Base-by-base conservation (phyloP, 1,140 invertebrate genomes). In the Trichogramma pretiosum region DNA sequence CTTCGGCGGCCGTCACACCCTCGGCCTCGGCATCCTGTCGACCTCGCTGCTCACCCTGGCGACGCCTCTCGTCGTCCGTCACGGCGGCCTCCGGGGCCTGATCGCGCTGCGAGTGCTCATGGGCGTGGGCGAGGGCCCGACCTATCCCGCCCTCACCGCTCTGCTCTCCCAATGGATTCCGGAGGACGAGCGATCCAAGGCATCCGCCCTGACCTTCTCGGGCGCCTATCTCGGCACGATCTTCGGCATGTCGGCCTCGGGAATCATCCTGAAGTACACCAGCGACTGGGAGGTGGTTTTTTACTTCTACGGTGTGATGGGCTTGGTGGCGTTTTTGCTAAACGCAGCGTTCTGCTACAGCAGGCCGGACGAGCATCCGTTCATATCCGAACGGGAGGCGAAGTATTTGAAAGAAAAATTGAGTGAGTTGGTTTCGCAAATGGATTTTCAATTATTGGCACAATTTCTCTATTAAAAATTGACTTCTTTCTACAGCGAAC, bases 221-320 rank as follows among this genome's bases (percentile, higher is more conserved):
- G 35, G 35, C 5, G 14, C 35, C 7, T n/a, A 8, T 7, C 5
- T 37, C 3, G 35, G 35, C 5, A 37, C 35, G 35, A 37, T 37
- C 5, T 37, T 37, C n/a, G 14, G 5, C 4, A 37, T 14, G 4
- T 18, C 79, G 1, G 48, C 86, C 2, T 84, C 82, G n/a, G 86
- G 85, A 8, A 64, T 83, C 8, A 71, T 86, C 3, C 74, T 87
- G 17, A 68, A 82, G 8, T 74, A 81, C 46, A 73, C 73, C 13
- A 74, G 77, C 5, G 79, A 79, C 13, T 89, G 86, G 86, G 74
- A 80, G 5, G 75, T 78, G 0, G 85, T 87, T 0, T 91, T 89
- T 64, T 90, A 89, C 60, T 74, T 89, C 11, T 92, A 91, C 66
- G 89, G 89, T 54, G 74, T 75, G 46, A 60, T 84, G 1, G 82